Evolutionary conservation across 2,888 invertebrate species (phyloP), one percentile per base, ranked within the genome.

Genomic region (Aelia acuminata): DNA sequence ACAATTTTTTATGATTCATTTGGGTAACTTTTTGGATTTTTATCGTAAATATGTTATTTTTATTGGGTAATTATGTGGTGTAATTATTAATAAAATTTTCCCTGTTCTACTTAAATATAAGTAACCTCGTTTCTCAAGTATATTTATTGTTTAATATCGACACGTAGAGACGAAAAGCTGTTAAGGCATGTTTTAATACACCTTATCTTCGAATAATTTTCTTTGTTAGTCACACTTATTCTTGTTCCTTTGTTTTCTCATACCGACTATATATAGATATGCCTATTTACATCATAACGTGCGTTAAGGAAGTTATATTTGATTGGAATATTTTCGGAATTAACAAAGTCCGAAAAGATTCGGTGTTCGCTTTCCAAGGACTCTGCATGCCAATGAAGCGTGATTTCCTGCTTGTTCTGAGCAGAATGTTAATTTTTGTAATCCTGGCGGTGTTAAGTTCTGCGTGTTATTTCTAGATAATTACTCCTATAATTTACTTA

Each of bases 361-460:
- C 20, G 10, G 63, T n/a, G 43, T 7, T 43, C 43, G 7, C 15
- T 70, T 70, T 18, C 63, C 63, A 70, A 70, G 63, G 63, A 15
- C 63, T 20, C 18, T 7, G 11, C 63, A 3, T 35, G 35, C 31
- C 63, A 70, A 70, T 70, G 63, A 70, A 35, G 63, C 63, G 63
- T 70, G 63, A 70, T 70, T 70, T 70, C 63, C 63, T 70, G 63
- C 63, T 70, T 20, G 31, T 35, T 70, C 63, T 70, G 63, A 70
- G 63, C 35, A 7, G 63, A 70, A 70, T 70, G 63, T 70, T 70
- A 70, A 70, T 70, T 70, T 70, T 70, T 35, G 31, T 35, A 26
- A 70, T 10, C 26, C 15, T 20, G 8, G 0, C 3, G 15, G 20
- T 57, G 26, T 70, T 31, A 4, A 10, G 1, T 1, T 70, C 4